Evolutionary conservation across 2,888 invertebrate species (phyloP).

Genomic region (Synergus itoensis): DNA sequence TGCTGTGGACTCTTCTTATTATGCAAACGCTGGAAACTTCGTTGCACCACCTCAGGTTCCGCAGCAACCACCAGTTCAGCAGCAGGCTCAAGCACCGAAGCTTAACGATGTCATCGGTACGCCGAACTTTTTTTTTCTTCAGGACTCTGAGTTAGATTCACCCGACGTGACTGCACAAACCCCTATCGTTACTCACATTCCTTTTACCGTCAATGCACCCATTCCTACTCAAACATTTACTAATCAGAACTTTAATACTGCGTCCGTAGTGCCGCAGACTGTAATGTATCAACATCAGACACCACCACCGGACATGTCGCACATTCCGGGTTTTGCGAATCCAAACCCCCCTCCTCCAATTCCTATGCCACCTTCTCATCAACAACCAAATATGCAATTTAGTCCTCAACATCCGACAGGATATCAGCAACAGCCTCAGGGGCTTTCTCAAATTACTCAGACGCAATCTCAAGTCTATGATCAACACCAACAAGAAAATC

Average conservation of each 20-base stretch:
- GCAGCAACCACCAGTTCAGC: slow-evolving; percentile 68
- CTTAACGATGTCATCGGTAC: slow-evolving; percentile 87
- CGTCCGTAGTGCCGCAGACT: slow-evolving; percentile 72
- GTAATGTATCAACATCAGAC: slow-evolving; percentile 78
- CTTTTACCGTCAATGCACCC: slow-evolving; percentile 78
- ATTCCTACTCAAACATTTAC: slow-evolving; percentile 93
- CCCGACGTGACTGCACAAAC: slow-evolving; percentile 78
- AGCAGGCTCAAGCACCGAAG: slow-evolving; percentile 81
- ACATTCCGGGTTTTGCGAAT: slow-evolving; percentile 80
- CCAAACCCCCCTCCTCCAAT: slow-evolving; percentile 80
- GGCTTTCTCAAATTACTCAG: slow-evolving; percentile 51
- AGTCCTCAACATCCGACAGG: slow-evolving; percentile 73
- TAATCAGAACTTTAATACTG: slow-evolving; percentile 86
- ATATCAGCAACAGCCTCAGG: slow-evolving; percentile 63
- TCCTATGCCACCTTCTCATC: slow-evolving; percentile 80
- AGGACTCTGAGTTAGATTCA: slow-evolving; percentile 93
- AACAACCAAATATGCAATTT: slow-evolving; percentile 69
- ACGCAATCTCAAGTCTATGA: slow-evolving; percentile 47
- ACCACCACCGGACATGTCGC: slow-evolving; percentile 75
- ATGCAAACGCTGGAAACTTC: slow-evolving; percentile 78
- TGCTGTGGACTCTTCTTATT: slow-evolving; percentile 72
- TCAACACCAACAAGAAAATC: slow-evolving; percentile 46
- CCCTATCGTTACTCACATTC: slow-evolving; percentile 76
- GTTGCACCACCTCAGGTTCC: slow-evolving; percentile 80
- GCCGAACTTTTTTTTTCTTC: slow-evolving; percentile 90